Percentiles rank a stretch among this genome's conserved stretches.
Evolutionary conservation across 2,888 invertebrate species (phyloP).

Genomic region (Scaptomyza reducta): DNA sequence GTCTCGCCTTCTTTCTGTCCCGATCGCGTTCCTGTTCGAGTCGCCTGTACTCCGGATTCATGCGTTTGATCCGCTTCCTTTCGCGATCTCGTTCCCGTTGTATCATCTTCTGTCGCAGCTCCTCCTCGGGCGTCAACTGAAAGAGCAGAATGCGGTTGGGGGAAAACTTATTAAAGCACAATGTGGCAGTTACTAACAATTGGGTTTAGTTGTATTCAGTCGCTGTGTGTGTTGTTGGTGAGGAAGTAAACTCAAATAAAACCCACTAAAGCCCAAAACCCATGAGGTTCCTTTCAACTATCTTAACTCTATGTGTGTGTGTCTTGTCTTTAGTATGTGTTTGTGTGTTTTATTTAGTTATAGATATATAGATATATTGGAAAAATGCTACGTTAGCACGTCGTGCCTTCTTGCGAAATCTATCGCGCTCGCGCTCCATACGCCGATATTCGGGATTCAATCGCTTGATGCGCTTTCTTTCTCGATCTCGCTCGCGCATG

Average conservation of each 20-base stretch:
- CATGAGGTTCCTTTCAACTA: constrained; percentile 11
- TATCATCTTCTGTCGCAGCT: constrained; percentile 81
- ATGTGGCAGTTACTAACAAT: constrained; percentile 42
- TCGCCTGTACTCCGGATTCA: constrained; percentile 82
- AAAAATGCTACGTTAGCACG: constrained; percentile 79
- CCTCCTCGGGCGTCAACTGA: constrained; percentile 82
- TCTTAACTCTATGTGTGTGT: constrained; percentile 18
- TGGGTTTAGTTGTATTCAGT: constrained; percentile 45
- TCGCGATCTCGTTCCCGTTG: constrained; percentile 83
- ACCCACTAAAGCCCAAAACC: constrained; percentile 3
- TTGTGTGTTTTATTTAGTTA: constrained; percentile 34
- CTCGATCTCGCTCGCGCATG: constrained; percentile 80
- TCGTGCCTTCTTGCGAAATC: constrained; percentile 81
- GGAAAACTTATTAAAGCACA: constrained; percentile 56
- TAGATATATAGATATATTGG: constrained; percentile 66
- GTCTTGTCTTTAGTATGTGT: constrained; percentile 3
- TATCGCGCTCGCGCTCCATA: constrained; percentile 79
- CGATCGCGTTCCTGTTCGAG: constrained; percentile 83
- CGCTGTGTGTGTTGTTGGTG: constrained; percentile 3
- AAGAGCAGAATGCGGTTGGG: constrained; percentile 52
- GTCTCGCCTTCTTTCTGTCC: constrained; percentile 82
- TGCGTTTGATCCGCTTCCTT: constrained; percentile 81
- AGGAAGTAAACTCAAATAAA: not conserved
- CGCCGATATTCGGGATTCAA: constrained; percentile 78
- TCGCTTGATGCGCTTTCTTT: constrained; percentile 78